Conservation (phyloP, 2,113 vertebrate genomes). For the Alectura lathami region DNA sequence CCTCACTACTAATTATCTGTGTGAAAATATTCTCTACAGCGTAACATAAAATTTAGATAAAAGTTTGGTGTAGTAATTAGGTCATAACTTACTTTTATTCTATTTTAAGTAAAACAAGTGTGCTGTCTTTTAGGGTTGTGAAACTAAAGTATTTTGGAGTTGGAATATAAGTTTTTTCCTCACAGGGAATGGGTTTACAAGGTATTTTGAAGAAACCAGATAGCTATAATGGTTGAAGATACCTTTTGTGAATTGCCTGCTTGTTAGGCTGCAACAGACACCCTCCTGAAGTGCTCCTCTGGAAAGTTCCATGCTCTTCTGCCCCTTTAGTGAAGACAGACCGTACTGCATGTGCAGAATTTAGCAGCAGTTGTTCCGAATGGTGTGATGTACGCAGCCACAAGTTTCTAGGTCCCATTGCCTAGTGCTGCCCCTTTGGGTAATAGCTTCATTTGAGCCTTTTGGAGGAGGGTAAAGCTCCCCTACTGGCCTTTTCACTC, state of each 20-base stretch:
- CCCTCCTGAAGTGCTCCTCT: neutral
- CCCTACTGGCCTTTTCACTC: neutral
- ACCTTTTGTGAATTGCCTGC: neutral
- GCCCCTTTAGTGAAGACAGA: neutral
- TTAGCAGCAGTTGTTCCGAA: neutral
- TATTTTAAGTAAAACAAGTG: neutral
- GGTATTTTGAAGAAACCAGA: neutral
- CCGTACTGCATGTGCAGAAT: neutral
- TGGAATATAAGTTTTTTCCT: neutral
- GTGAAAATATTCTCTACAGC: neutral
- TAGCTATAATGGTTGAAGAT: neutral
- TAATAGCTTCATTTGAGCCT: neutral
- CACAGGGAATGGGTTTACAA: neutral
- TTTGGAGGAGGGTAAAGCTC: neutral
- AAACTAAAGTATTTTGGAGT: neutral
- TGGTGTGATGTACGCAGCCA: neutral
- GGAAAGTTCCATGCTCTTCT: neutral
- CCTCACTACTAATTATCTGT: neutral
- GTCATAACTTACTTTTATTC: rapidly evolving
- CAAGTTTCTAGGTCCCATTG: neutral
- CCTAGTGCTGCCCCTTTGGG: neutral
- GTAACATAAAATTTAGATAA: neutral
- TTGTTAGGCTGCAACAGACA: neutral
- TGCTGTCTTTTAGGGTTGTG: neutral
- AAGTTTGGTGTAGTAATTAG: neutral